Evolutionary conservation across 2,888 invertebrate genomes (phyloP), one percentile per base, ranked within the genome.

Genomic region (Mactromeris polynyma): DNA sequence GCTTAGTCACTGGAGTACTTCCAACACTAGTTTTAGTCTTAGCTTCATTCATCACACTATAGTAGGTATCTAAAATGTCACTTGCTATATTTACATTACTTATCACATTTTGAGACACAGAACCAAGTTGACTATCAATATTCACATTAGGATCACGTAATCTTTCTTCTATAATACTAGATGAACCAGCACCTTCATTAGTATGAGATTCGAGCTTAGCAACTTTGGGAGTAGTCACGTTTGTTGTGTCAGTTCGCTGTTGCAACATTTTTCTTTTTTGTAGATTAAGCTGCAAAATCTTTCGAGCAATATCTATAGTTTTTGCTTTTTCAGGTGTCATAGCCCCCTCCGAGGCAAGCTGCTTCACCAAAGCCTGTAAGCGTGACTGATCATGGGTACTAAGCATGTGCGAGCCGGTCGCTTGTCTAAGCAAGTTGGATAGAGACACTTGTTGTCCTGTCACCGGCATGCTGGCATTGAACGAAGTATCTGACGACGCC

Each of bases 1-100:
- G 81, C 31, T 19, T 81, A 51, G 46, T 0, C 17, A 19, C 46
- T 9, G 11, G 26, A 19, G 36, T 14, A 42, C 36, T 46, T 1
- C 31, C 64, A 40, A 11, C 58, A 19, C 21, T n/a, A 33, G 83
- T 21, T 85, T 38, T 79, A 36, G 38, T 36, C 42, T 91, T 85
- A 1, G 42, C 64, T 80, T 84, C 87, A 83, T 91, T 92, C 26
- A 92, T 78, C 4, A 90, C 92, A 91, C 91, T 91, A 58, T 92
- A 92, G 77, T 92, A 92, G 0, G 92, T 86, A 54, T 91, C 91
- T 40, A 92, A 73, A 78, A 92, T 92, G 91, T 92, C 92, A 87
- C 88, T 86, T 19, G 92, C 87, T 58, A 92, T 92, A 82, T 92
- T 91, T n/a, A 92, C 92, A 77, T 86, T 87, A 38, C 89, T 87